phyloP scores from a whole-genome alignment of 2,797 vertebrate genomes.

The Galaxias olidus region DNA sequence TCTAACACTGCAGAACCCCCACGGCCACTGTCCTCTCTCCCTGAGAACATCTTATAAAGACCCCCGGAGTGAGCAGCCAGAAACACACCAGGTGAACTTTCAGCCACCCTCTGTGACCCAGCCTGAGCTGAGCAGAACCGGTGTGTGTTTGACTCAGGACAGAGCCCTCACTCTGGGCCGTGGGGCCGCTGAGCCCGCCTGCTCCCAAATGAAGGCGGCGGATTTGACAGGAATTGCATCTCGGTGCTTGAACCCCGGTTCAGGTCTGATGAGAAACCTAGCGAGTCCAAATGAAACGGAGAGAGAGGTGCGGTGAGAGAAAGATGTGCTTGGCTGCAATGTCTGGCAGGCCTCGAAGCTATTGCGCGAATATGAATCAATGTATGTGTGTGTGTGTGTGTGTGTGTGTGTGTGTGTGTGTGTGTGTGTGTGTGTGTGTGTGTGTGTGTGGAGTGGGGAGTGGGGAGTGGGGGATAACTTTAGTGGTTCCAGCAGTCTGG shows the following conservation, averaged over 20 bases:
- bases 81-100: constrained; percentile 22
- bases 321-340: neutral
- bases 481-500: constrained; percentile 22
- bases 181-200: constrained; percentile 17
- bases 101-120: constrained; percentile 8
- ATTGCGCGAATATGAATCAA: neutral
- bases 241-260: constrained; percentile 11
- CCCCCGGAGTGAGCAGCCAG: neutral
- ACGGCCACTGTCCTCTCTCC: too few species aligned
- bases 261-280: constrained; percentile 14
- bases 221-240: constrained; percentile 24
- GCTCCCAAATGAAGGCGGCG: constrained; percentile 31
- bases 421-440: neutral
- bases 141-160: constrained; percentile 36
- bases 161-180: constrained; percentile 31
- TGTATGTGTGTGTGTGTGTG: neutral
- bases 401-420: neutral
- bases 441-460: neutral
- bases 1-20: too few species aligned
- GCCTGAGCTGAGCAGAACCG: constrained; percentile 17
- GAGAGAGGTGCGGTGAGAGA: neutral
- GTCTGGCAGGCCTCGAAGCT: too few species aligned
- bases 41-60: too few species aligned
- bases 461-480: constrained; percentile 9
- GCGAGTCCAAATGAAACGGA: neutral